Evolutionary conservation across 2,113 vertebrate genomes (phyloP).

Genomic region (Turnix velox): DNA sequence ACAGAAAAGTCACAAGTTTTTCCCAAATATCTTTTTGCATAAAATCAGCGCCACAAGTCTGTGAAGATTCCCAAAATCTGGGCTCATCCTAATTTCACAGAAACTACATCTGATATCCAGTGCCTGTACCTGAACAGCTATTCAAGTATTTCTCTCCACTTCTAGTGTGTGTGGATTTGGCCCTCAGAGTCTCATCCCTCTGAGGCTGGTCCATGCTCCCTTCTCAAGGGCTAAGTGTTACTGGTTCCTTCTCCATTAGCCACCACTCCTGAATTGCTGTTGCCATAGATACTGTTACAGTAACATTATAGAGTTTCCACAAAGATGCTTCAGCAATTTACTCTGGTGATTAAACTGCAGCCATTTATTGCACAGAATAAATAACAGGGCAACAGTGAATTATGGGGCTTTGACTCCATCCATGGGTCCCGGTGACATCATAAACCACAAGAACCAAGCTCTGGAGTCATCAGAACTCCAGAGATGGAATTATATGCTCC

Average conservation of each 20-base stretch:
- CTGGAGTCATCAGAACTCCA: slow-evolving; percentile 22
- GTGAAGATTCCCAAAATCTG: not conserved
- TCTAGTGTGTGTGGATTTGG: not conserved
- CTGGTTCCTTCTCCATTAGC: not conserved
- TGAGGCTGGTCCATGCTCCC: not conserved
- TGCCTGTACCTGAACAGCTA: not conserved
- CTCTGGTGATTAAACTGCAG: slow-evolving; percentile 60
- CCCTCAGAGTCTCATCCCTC: not conserved
- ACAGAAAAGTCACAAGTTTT: not conserved
- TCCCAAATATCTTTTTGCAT: not conserved
- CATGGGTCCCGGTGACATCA: slow-evolving; percentile 51
- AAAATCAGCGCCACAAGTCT: not conserved
- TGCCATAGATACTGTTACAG: slow-evolving; percentile 13
- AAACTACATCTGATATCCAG: not conserved
- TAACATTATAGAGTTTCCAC: slow-evolving; percentile 52
- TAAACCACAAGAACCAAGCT: slow-evolving; percentile 60
- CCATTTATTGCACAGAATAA: slow-evolving; percentile 54
- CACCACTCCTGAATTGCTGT: not conserved
- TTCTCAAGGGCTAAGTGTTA: not conserved
- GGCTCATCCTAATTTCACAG: not conserved
- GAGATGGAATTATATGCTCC: slow-evolving; percentile 45
- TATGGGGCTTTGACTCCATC: slow-evolving; percentile 54
- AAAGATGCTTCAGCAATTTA: slow-evolving; percentile 61
- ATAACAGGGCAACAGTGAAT: slow-evolving; percentile 49
- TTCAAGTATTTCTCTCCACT: not conserved